Conservation (phyloP, 1,140 invertebrate species). For the Goniozus legneri region DNA sequence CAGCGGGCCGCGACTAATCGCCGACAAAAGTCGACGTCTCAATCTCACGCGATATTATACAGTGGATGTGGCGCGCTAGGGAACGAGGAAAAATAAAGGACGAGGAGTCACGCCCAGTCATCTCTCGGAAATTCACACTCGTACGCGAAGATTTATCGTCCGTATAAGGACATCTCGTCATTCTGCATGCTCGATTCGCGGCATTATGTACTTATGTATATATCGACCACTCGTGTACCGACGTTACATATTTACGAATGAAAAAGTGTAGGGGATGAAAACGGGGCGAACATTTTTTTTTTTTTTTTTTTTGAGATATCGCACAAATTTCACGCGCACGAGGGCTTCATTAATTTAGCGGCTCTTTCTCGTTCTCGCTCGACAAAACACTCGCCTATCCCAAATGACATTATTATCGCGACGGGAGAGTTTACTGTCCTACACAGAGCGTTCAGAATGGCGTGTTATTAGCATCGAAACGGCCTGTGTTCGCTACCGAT, state of each 20-base stretch:
- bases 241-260: background rate
- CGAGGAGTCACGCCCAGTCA: constrained; percentile 32
- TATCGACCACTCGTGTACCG: too few species aligned
- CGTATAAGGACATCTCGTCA: constrained; percentile 37
- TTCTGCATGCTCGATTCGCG: constrained; percentile 49
- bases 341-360: too few species aligned
- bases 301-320: too few species aligned
- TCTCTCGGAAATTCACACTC: background rate
- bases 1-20: constrained; percentile 47
- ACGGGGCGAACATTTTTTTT: background rate
- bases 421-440: too few species aligned
- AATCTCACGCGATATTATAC: constrained; percentile 24
- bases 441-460: too few species aligned
- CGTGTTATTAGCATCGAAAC: constrained; percentile 16
- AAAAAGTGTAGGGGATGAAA: background rate
- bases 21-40: constrained; percentile 46
- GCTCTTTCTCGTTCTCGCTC: constrained; percentile 4
- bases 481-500: too few species aligned
- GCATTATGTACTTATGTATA: too few species aligned
- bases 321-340: too few species aligned
- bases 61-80: constrained; percentile 3
- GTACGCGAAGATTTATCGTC: constrained; percentile 42
- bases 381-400: constrained; percentile 2
- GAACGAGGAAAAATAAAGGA: constrained; percentile 22
- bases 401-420: constrained; percentile 8